Conservation (phyloP, 2,888 invertebrate genomes). For the Xestia rhomboidea region DNA sequence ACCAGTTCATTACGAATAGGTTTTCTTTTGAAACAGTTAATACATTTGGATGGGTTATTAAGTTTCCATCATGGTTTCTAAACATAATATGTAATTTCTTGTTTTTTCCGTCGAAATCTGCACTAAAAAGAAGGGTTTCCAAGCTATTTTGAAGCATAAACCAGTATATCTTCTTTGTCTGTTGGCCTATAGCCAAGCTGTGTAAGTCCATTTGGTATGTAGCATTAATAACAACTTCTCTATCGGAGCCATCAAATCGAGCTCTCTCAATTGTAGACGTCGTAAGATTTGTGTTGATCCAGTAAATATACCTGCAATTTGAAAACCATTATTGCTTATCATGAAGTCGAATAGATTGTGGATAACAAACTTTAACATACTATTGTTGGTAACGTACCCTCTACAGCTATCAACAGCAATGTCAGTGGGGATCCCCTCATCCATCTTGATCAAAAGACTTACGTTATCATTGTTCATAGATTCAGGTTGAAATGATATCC, state of each 20-base stretch:
- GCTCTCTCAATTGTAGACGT: conserved; percentile 7
- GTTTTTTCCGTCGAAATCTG: neutral
- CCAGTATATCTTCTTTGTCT: conserved; percentile 10
- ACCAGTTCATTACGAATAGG: neutral
- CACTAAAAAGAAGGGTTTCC: fast-evolving
- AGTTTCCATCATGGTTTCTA: neutral
- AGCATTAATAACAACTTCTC: neutral
- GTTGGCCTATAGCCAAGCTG: neutral
- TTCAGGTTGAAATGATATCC: neutral
- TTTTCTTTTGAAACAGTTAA: neutral
- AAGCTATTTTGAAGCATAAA: fast-evolving
- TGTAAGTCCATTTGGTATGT: neutral
- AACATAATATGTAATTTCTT: fast-evolving
- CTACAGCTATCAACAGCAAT: conserved; percentile 3
- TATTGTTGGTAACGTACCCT: too few species aligned
- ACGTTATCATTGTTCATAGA: neutral
- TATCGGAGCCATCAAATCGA: neutral
- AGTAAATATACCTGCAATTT: conserved; percentile 21
- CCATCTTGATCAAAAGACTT: conserved; percentile 3
- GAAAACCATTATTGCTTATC: neutral
- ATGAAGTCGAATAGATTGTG: neutral
- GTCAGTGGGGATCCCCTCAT: conserved; percentile 4
- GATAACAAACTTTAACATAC: too few species aligned
- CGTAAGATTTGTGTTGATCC: neutral
- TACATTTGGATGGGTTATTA: neutral